Evolutionary conservation across 2,113 vertebrate genomes (phyloP).

Genomic region (Pyxicephalus adspersus): DNA sequence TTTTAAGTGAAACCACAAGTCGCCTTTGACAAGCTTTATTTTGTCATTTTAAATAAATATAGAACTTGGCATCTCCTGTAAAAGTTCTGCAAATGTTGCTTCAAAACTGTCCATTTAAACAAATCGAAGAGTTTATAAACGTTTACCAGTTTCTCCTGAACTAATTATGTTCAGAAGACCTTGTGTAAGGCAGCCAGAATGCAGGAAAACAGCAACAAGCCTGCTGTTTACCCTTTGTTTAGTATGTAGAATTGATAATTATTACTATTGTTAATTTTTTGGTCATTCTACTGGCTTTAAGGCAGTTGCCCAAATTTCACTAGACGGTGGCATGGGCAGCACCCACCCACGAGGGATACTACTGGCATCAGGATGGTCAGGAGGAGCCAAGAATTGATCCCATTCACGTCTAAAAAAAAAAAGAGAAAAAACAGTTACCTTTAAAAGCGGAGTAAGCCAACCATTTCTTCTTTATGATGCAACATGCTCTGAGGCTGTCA

Average conservation of each 20-base stretch:
- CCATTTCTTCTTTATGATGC: not conserved
- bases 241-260: too few relatives aligned
- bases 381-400: slow-evolving; percentile 85
- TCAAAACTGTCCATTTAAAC: too few relatives aligned
- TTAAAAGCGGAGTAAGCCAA: not conserved
- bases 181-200: not conserved
- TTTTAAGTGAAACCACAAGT: too few relatives aligned
- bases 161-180: not conserved
- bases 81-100: too few relatives aligned
- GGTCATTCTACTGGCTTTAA: slow-evolving; percentile 57
- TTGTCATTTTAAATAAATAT: too few relatives aligned
- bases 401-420: slow-evolving; percentile 83
- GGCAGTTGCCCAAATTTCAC: slow-evolving; percentile 83
- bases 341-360: slow-evolving; percentile 87
- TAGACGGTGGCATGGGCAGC: slow-evolving; percentile 80
- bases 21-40: too few relatives aligned
- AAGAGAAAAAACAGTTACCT: slow-evolving; percentile 30
- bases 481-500: too few relatives aligned
- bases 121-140: too few relatives aligned
- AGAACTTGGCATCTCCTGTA: too few relatives aligned
- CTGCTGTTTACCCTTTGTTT: not conserved
- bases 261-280: not conserved
- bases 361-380: slow-evolving; percentile 83
- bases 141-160: too few relatives aligned
- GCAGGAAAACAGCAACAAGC: not conserved